These are phyloP conservation scores for Hemicentrotus pulcherrimus DNA, from an alignment of 35 echinoderm and acorn worm genomes.

Conservation along the genomic window DNA sequence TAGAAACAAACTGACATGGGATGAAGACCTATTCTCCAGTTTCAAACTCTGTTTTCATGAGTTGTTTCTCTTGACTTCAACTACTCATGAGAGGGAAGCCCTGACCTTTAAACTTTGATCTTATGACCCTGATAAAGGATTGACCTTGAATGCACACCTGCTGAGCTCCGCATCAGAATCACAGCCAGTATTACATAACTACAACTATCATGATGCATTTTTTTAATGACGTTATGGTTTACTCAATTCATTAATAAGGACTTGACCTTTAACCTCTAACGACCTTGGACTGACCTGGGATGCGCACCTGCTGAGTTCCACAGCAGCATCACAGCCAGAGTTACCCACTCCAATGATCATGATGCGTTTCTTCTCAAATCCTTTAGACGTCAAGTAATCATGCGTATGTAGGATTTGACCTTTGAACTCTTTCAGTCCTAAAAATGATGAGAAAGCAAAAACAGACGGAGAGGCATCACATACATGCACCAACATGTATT, in stretches of 20 bases:
- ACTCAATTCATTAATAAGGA: too few relatives aligned
- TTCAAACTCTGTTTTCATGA: too few relatives aligned
- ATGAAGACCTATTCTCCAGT: too few relatives aligned
- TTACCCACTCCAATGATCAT: conserved; percentile 82
- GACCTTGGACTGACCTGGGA: conserved; percentile 28
- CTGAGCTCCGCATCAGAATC: conserved; percentile 84
- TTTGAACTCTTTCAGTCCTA: conserved; percentile 75
- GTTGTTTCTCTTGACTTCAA: too few relatives aligned
- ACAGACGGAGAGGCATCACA: too few relatives aligned
- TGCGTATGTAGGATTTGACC: conserved; percentile 77
- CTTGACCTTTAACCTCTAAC: background rate
- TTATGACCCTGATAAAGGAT: background rate
- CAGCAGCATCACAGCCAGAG: conserved; percentile 86
- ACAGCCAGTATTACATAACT: conserved; percentile 73
- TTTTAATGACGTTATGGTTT: conserved; percentile 16
- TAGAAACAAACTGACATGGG: too few relatives aligned
- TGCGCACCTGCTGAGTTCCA: conserved; percentile 67
- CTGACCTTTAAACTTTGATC: background rate
- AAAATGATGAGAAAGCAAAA: background rate
- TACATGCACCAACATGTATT: too few relatives aligned
- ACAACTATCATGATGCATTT: conserved; percentile 78
- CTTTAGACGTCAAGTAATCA: conserved; percentile 64
- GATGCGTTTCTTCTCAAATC: conserved; percentile 70
- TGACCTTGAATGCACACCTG: conserved; percentile 51
- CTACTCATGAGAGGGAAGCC: too few relatives aligned